phyloP scores from a whole-genome alignment of 2,888 invertebrate genomes.

The Brachypalpus laphriformis region DNA sequence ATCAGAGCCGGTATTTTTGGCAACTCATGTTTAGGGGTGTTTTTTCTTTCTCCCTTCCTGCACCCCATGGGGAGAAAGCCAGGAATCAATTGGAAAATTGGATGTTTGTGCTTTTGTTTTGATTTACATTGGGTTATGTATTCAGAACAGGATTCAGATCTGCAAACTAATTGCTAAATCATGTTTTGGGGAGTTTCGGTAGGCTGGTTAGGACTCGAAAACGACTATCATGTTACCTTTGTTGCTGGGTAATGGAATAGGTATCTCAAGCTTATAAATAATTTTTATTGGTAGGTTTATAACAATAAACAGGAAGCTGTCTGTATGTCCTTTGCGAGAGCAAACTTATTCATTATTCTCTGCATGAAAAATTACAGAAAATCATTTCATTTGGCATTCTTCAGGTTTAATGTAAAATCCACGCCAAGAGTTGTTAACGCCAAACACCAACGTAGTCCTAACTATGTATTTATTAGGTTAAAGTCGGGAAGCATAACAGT shows the following conservation, averaged over 20 bases:
- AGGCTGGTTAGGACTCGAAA: background rate
- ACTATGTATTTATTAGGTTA: no score
- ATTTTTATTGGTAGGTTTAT: no score
- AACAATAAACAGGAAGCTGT: no score
- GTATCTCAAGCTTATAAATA: background rate
- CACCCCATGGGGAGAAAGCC: background rate
- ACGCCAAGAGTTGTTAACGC: no score
- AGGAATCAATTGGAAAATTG: conserved; percentile 37
- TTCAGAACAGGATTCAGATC: background rate
- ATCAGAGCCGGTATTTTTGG: conserved; percentile 44
- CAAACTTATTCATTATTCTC: no score
- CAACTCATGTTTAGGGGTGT: background rate
- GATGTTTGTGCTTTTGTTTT: conserved; percentile 4
- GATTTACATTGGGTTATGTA: conserved; percentile 16
- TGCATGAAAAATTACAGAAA: no score
- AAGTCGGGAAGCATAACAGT: no score
- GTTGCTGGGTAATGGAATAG: background rate
- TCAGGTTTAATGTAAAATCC: no score
- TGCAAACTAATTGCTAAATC: background rate
- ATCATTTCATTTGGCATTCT: no score
- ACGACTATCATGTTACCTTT: no score
- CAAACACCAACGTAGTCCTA: no score
- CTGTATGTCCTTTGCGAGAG: no score
- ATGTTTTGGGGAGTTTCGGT: background rate
- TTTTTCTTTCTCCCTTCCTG: background rate